Evolutionary conservation across 2,797 vertebrate species (phyloP).

Genomic region (Oceanodroma leucorhoa): DNA sequence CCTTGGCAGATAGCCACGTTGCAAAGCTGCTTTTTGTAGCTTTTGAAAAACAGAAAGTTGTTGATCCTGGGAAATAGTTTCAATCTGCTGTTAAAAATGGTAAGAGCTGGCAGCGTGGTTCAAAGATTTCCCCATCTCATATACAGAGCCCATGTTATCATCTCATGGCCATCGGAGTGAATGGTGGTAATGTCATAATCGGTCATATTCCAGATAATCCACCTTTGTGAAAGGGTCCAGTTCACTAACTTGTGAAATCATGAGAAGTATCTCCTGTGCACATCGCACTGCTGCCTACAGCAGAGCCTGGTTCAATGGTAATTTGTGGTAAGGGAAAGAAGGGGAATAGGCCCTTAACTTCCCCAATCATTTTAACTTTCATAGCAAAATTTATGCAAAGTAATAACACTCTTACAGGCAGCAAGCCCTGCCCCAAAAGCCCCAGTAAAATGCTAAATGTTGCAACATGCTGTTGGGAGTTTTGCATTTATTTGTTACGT

Average conservation of each 20-base stretch:
- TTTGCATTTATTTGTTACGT: neutral
- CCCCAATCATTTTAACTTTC: neutral
- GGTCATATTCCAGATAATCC: neutral
- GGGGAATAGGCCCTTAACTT: neutral
- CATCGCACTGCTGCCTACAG: neutral
- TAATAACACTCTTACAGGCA: neutral
- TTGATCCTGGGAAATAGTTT: neutral
- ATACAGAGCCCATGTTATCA: neutral
- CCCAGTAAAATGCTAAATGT: neutral
- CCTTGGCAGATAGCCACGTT: neutral
- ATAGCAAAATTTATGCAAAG: neutral
- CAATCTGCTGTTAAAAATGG: neutral
- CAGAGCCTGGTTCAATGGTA: neutral
- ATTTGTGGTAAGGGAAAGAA: neutral
- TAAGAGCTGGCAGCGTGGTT: neutral
- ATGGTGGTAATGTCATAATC: neutral
- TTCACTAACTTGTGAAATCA: neutral
- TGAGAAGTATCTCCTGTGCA: neutral
- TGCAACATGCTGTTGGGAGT: neutral
- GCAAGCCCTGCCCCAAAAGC: neutral
- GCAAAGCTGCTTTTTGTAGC: neutral
- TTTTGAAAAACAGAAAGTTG: neutral
- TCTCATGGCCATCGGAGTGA: neutral
- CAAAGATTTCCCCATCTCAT: neutral
- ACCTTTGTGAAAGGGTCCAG: neutral